Evolutionary conservation across 2,113 vertebrate species (phyloP).

Genomic region (Cercopithecus mona): DNA sequence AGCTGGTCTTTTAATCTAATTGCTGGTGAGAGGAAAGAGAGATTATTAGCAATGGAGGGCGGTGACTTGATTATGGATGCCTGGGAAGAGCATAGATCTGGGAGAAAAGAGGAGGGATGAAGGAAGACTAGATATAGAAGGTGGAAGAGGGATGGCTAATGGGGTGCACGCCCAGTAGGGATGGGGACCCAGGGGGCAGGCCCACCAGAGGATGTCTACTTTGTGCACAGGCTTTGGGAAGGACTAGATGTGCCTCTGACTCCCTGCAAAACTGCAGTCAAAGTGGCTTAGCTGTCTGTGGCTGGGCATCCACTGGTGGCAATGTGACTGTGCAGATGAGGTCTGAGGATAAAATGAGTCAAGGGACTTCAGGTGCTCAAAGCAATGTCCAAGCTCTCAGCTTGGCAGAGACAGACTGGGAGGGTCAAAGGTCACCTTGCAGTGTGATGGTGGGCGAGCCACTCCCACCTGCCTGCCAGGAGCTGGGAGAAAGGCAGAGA

Average conservation of each 20-base stretch:
- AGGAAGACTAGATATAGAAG: neutral
- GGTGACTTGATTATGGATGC: neutral
- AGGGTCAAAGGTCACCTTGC: neutral
- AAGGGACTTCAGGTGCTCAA: neutral
- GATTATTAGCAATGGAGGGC: neutral
- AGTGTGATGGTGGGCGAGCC: too few species aligned
- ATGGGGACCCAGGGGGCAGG: neutral
- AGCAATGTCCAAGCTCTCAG: neutral
- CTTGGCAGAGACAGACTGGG: neutral
- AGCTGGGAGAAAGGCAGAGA: too few species aligned
- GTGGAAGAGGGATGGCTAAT: neutral
- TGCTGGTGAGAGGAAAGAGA: neutral
- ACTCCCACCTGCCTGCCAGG: too few species aligned
- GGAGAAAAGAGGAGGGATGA: neutral
- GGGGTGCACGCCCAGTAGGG: neutral
- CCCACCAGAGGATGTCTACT: neutral
- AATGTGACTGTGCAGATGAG: neutral
- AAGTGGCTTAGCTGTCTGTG: neutral
- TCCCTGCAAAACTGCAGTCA: too few species aligned
- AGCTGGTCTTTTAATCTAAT: neutral
- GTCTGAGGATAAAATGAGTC: neutral
- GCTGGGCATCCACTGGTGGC: neutral
- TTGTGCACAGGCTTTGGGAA: neutral
- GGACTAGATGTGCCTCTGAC: too few species aligned
- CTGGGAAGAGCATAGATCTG: neutral